Evolutionary conservation across 37 sponge, comb jelly and placozoan genomes (phyloP), one percentile per base, ranked within the genome.

Genomic region (Beroe forskalii): DNA sequence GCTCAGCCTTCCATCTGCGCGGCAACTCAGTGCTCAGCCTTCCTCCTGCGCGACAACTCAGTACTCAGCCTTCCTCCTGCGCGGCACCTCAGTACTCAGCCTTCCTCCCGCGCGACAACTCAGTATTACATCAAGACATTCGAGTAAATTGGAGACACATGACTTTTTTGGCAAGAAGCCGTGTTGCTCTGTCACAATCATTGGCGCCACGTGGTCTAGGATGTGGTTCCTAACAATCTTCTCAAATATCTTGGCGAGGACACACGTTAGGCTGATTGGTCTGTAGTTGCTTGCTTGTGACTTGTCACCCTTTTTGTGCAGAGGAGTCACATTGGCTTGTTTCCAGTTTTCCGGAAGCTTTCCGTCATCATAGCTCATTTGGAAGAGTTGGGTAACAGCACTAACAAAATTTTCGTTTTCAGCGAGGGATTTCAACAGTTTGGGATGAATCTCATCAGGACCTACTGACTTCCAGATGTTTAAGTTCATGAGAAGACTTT

Each of bases 391-490:
- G 23, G 67, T n/a, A 66, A 66, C 20, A 14, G 6, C 6, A 8
- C 28, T 14, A 8, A 66, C 67, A n/a, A 66, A 14, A 27, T 8
- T 8, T 6, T 6, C 27, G 20, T 66, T 66, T 8, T 66, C 28
- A 25, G 67, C 23, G 8, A 66, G 67, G 8, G 67, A 27, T 66
- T 66, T 66, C 28, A 66, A 24, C 8, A n/a, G n/a, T n/a, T n/a
- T n/a, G n/a, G n/a, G n/a, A n/a, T n/a, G n/a, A n/a, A n/a, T n/a
- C n/a, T n/a, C n/a, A n/a, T n/a, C n/a, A n/a, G n/a, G n/a, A n/a
- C n/a, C n/a, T n/a, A n/a, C n/a, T n/a, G n/a, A n/a, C 28, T 66
- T 66, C 27, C 67, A 25, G 67, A 66, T 66, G 20, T 66, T 66
- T n/a, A 66, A 14, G 6, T 24, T 66, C 28, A 24, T n/a, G n/a